Percentiles rank a stretch among this genome's conserved stretches.
These are phyloP conservation scores for Sylvia atricapilla DNA, from an alignment of 2,113 vertebrate species.

Conservation along the genomic window DNA sequence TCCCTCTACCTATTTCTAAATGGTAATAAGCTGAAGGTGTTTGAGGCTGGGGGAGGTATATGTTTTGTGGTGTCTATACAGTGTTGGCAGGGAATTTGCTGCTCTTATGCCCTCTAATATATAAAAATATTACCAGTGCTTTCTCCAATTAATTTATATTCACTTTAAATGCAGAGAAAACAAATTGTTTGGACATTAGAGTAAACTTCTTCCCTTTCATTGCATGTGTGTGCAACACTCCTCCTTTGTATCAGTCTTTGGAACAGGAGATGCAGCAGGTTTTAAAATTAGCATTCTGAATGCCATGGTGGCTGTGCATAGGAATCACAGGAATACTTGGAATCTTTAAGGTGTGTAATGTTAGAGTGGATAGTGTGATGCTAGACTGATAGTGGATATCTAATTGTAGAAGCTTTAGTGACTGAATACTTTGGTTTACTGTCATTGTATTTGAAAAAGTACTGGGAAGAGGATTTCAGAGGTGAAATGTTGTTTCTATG, in stretches of 20 bases:
- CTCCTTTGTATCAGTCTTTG: neutral
- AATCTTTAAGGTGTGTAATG: neutral
- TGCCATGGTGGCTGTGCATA: neutral
- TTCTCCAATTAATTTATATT: neutral
- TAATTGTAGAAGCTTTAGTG: neutral
- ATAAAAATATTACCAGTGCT: neutral
- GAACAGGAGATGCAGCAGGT: neutral
- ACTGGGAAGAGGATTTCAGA: neutral
- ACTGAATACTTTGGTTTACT: neutral
- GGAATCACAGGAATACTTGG: neutral
- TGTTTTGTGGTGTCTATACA: neutral
- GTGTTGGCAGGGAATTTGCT: neutral
- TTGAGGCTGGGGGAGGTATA: neutral
- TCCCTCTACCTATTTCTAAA: neutral
- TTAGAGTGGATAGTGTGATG: neutral
- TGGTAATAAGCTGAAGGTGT: neutral
- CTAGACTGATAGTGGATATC: neutral
- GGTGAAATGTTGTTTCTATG: neutral
- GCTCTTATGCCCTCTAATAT: neutral
- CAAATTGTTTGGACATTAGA: neutral
- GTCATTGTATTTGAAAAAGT: neutral
- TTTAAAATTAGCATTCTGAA: neutral
- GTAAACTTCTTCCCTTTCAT: neutral
- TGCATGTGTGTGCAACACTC: neutral
- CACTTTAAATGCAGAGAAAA: neutral